Evolutionary conservation across 2,113 vertebrate genomes (phyloP).

Genomic region (Pavo muticus): DNA sequence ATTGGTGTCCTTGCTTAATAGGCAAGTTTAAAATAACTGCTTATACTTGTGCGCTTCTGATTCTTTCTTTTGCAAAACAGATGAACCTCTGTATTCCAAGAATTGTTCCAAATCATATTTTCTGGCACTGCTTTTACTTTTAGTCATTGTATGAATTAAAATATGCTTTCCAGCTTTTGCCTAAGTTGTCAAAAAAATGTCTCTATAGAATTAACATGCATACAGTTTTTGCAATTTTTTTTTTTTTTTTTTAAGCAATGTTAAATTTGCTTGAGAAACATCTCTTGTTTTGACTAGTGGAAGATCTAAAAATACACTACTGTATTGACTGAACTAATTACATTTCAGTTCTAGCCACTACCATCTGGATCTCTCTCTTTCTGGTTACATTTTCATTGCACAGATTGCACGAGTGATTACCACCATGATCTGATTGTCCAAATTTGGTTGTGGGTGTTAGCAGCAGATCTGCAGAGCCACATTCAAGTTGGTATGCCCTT

Average conservation of each 20-base stretch:
- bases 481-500: neutral
- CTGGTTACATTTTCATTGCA: slow-evolving; percentile 44
- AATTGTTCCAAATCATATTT: slow-evolving; percentile 78
- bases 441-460: slow-evolving; percentile 35
- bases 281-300: slow-evolving; percentile 66
- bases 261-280: slow-evolving; percentile 68
- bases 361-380: slow-evolving; percentile 46
- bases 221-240: slow-evolving; percentile 51
- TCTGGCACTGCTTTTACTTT: slow-evolving; percentile 75
- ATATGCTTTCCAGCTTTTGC: slow-evolving; percentile 69
- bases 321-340: slow-evolving; percentile 45
- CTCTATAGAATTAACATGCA: slow-evolving; percentile 55
- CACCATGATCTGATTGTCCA: slow-evolving; percentile 28
- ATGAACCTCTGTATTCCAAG: slow-evolving; percentile 81
- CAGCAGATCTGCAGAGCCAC: slow-evolving; percentile 2
- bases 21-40: slow-evolving; percentile 80
- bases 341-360: slow-evolving; percentile 61
- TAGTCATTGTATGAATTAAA: slow-evolving; percentile 78
- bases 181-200: slow-evolving; percentile 69
- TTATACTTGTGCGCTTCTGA: slow-evolving; percentile 78
- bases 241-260: slow-evolving; percentile 13
- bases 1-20: slow-evolving; percentile 78
- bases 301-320: slow-evolving; percentile 56
- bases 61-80: slow-evolving; percentile 77
- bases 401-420: slow-evolving; percentile 45